phyloP scores from a whole-genome alignment of 2,797 vertebrate genomes.

The Macroramphosus scolopax region DNA sequence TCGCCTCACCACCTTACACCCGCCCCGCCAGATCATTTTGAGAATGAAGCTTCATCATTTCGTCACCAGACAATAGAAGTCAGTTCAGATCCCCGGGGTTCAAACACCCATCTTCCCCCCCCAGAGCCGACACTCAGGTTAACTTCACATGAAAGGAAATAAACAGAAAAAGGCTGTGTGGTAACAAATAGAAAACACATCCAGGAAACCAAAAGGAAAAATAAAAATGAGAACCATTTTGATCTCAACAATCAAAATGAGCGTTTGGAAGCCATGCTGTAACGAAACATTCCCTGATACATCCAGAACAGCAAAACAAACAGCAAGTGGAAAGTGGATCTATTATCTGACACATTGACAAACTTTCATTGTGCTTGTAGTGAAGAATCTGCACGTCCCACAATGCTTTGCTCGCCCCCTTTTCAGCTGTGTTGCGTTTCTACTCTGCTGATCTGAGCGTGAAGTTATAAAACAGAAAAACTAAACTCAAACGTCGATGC shows the following conservation, averaged over 20 bases:
- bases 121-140: constrained; percentile 15
- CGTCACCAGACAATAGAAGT: constrained; percentile 29
- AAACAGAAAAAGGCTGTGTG: constrained; percentile 28
- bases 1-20: too few species aligned
- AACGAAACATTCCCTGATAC: constrained; percentile 18
- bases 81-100: constrained; percentile 22
- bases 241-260: constrained; percentile 70
- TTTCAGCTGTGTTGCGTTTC: too few species aligned
- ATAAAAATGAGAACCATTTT: constrained; percentile 56
- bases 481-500: constrained; percentile 1
- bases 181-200: constrained; percentile 24
- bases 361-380: too few species aligned
- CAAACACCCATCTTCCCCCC: constrained; percentile 9
- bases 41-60: constrained; percentile 52
- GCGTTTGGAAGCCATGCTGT: constrained; percentile 60
- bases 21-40: constrained; percentile 23
- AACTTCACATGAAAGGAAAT: constrained; percentile 29
- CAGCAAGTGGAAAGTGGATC: constrained; percentile 15
- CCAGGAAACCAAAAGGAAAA: constrained; percentile 5
- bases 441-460: neutral
- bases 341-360: constrained; percentile 45
- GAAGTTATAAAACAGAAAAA: too few species aligned
- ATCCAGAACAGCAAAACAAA: constrained; percentile 27
- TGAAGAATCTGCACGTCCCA: too few species aligned
- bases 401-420: too few species aligned